Evolutionary conservation across 2,888 invertebrate species (phyloP).

Genomic region (Hedychridium roseum): DNA sequence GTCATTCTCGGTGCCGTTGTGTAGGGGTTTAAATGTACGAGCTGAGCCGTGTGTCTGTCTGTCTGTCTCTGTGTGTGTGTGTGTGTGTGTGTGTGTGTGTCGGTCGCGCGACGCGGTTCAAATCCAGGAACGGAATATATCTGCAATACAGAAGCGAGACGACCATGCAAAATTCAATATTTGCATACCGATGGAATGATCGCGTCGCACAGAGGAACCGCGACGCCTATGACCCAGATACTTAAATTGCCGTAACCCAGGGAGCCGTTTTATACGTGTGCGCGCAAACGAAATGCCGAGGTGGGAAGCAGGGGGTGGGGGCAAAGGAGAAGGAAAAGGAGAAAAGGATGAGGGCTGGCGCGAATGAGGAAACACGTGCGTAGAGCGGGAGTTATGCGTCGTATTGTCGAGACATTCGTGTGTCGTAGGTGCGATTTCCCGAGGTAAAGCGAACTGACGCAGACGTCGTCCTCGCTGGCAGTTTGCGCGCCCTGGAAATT

Average conservation of each 20-base stretch:
- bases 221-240: constrained; percentile 20
- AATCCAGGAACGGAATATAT: constrained; percentile 27
- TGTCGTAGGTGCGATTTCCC: constrained; percentile 14
- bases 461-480: no score
- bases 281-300: no score
- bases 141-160: constrained; percentile 44
- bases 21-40: no score
- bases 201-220: constrained; percentile 23
- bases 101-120: constrained; percentile 12
- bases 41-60: constrained; percentile 17
- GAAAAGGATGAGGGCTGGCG: constrained; percentile 9
- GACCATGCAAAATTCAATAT: constrained; percentile 44
- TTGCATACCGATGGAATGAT: constrained; percentile 39
- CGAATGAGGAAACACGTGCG: neutral
- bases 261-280: no score
- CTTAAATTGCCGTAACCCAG: constrained; percentile 28
- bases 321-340: neutral
- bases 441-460: no score
- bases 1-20: no score
- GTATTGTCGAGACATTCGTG: constrained; percentile 12
- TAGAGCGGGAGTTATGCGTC: constrained; percentile 16
- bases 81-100: neutral
- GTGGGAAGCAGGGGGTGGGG: neutral
- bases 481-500: no score
- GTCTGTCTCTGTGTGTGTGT: constrained; percentile 2